These are phyloP conservation scores for Delia radicum DNA, from an alignment of 1,140 invertebrate genomes.

Conservation along the genomic window DNA sequence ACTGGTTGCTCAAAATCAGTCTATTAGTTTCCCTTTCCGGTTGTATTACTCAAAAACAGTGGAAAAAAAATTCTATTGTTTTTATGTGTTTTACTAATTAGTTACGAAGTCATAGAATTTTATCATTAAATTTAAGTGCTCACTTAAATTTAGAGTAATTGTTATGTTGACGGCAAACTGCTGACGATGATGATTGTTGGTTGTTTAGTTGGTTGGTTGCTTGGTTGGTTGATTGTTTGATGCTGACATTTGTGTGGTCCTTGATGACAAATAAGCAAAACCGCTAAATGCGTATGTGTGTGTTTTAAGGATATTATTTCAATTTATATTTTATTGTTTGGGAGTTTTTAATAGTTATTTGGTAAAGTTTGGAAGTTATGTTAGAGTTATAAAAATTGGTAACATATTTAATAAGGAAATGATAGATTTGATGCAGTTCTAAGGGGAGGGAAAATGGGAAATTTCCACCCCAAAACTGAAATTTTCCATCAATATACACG, in stretches of 20 bases:
- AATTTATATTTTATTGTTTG: neutral
- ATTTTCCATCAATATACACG: too few relatives aligned
- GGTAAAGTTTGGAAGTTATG: too few relatives aligned
- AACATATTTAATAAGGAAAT: too few relatives aligned
- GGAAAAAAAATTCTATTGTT: constrained; percentile 40
- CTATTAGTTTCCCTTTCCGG: neutral
- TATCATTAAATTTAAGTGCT: constrained; percentile 42
- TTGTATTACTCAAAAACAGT: neutral
- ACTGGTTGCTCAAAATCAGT: neutral
- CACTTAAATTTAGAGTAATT: constrained; percentile 38
- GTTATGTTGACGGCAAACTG: constrained; percentile 34
- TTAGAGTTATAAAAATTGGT: too few relatives aligned
- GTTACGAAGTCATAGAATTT: constrained; percentile 55
- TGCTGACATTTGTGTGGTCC: neutral
- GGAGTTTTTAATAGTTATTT: too few relatives aligned
- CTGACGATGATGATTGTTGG: too few relatives aligned
- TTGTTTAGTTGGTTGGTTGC: constrained; percentile 6
- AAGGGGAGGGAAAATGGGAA: too few relatives aligned
- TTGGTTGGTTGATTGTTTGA: neutral
- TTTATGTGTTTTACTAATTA: constrained; percentile 55
- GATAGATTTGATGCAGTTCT: too few relatives aligned
- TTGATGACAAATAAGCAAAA: constrained; percentile 24
- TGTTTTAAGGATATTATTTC: neutral
- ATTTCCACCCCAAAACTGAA: too few relatives aligned
- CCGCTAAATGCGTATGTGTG: neutral